phyloP scores from a whole-genome alignment of 2,888 invertebrate genomes.

The Sarcophaga variegata region DNA sequence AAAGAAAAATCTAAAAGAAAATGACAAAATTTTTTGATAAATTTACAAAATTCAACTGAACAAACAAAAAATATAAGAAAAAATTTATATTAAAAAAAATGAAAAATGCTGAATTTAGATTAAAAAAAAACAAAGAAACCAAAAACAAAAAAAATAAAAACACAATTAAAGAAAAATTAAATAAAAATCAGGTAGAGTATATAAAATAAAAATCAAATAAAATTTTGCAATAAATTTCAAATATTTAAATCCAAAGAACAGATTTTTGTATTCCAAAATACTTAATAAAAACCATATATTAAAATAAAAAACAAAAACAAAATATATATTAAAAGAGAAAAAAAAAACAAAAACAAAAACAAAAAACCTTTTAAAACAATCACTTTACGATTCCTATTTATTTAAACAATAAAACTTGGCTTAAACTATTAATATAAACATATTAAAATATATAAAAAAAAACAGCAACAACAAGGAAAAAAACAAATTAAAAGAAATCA shows the following conservation, averaged over 20 bases:
- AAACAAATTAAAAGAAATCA: background rate
- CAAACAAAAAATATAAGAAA: slow-evolving; percentile 20
- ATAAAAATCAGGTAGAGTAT: slow-evolving; percentile 6
- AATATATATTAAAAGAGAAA: background rate
- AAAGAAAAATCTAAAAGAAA: slow-evolving; percentile 3
- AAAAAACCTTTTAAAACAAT: slow-evolving; percentile 66
- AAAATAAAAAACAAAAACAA: slow-evolving; percentile 5
- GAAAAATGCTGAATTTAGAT: slow-evolving; percentile 67
- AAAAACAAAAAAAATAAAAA: slow-evolving; percentile 37
- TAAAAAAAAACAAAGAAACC: slow-evolving; percentile 47
- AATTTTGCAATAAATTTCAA: slow-evolving; percentile 26
- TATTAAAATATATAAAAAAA: background rate
- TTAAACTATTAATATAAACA: slow-evolving; percentile 23
- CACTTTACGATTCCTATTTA: slow-evolving; percentile 70
- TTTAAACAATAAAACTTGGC: slow-evolving; percentile 64
- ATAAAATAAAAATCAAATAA: slow-evolving; percentile 28
- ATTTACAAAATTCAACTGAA: slow-evolving; percentile 63
- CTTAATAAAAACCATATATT: background rate
- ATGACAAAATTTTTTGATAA: slow-evolving; percentile 64
- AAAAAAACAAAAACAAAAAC: slow-evolving; percentile 27
- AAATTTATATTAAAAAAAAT: slow-evolving; percentile 50
- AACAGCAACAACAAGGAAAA: background rate
- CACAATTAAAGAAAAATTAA: slow-evolving; percentile 36
- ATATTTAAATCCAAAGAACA: slow-evolving; percentile 53
- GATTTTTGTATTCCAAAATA: slow-evolving; percentile 53